Conservation (phyloP, 2,113 vertebrate genomes). For the Brachypteracias leptosomus region DNA sequence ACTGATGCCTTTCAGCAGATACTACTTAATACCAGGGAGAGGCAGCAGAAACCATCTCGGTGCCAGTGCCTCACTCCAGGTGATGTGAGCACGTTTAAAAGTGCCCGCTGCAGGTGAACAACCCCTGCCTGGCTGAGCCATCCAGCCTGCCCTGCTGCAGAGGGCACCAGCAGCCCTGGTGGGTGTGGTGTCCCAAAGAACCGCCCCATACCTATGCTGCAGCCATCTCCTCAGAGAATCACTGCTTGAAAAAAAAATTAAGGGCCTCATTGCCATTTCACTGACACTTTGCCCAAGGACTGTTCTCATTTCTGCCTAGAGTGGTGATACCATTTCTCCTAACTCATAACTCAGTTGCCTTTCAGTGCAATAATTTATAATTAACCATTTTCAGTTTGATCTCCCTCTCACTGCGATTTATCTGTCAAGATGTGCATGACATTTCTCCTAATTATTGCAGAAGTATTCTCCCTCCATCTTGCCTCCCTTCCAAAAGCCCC, state of each 20-base stretch:
- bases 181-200: neutral
- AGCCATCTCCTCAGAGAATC: too few species aligned
- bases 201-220: neutral
- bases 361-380: neutral
- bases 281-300: neutral
- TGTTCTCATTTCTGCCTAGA: neutral
- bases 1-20: neutral
- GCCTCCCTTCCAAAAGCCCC: neutral
- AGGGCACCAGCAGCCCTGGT: neutral
- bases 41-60: neutral
- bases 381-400: neutral
- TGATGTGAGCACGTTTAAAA: neutral
- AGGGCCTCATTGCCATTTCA: neutral
- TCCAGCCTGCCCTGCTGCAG: neutral
- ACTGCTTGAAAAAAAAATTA: neutral
- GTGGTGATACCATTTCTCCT: neutral
- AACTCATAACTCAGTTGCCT: neutral
- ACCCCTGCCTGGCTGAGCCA: accelerated
- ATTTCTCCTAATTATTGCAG: neutral
- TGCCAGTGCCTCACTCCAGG: neutral
- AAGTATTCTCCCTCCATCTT: neutral
- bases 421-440: neutral
- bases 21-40: neutral
- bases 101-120: neutral
- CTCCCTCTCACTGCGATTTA: neutral